These are phyloP conservation scores for Sminthurides bifidus DNA, from an alignment of 1,140 invertebrate species.

Conservation along the genomic window DNA sequence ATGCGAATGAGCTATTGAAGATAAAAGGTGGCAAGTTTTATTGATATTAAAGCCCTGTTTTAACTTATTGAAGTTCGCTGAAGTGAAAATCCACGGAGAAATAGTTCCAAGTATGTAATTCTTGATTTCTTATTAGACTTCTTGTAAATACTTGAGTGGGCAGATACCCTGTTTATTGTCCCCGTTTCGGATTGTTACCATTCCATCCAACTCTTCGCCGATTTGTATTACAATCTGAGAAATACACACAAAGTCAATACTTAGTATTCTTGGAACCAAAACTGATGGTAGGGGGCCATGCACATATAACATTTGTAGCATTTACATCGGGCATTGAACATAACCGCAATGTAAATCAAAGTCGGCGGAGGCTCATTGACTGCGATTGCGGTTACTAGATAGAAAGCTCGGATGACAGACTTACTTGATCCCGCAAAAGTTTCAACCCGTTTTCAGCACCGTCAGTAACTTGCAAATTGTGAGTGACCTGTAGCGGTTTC, in stretches of 20 bases:
- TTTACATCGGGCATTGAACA: constrained; percentile 5
- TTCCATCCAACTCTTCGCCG: constrained; percentile 79
- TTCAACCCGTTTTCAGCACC: constrained; percentile 45
- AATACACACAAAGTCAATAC: constrained; percentile 5
- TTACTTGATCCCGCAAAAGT: constrained; percentile 55
- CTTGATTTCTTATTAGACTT: constrained; percentile 36
- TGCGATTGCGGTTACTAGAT: background rate
- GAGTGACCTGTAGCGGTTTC: constrained; percentile 68
- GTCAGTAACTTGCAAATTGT: constrained; percentile 54
- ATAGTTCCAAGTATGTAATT: too few species aligned
- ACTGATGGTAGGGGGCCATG: too few species aligned
- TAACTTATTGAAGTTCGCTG: too few species aligned
- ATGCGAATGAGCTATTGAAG: too few species aligned
- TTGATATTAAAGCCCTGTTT: too few species aligned
- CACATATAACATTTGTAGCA: constrained; percentile 8
- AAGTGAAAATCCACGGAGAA: too few species aligned
- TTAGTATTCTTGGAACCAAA: too few species aligned
- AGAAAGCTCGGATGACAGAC: background rate
- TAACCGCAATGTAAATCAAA: constrained; percentile 10
- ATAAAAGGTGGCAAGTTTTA: too few species aligned
- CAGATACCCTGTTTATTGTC: constrained; percentile 60
- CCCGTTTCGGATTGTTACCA: constrained; percentile 81
- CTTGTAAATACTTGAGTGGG: constrained; percentile 43
- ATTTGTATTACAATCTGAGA: constrained; percentile 53
- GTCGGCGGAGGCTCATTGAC: background rate